phyloP scores from a whole-genome alignment of 2,888 invertebrate species.

The Galerucella pusilla region DNA sequence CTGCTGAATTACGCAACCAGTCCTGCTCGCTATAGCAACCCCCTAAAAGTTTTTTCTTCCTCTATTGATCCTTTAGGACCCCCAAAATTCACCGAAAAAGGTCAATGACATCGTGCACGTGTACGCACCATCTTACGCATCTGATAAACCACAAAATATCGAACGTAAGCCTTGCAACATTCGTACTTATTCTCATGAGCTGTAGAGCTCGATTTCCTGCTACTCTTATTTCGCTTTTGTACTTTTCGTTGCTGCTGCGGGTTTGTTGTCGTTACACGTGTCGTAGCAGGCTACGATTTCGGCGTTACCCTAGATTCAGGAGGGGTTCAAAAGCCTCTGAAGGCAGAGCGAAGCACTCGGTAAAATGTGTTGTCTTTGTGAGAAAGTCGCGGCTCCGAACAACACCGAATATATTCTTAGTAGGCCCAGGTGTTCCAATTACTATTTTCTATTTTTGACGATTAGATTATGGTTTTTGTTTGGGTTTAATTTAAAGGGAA shows the following conservation, averaged over 20 bases:
- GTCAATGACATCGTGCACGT: slow-evolving; percentile 56
- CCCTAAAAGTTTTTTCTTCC: slow-evolving; percentile 40
- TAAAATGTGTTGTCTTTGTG: slow-evolving; percentile 42
- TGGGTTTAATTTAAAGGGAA: background rate
- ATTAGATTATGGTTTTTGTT: background rate
- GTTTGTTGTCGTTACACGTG: slow-evolving; percentile 52
- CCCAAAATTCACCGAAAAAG: slow-evolving; percentile 45
- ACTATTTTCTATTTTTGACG: background rate
- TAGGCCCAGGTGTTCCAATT: background rate
- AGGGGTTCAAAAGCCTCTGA: slow-evolving; percentile 49
- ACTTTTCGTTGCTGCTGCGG: background rate
- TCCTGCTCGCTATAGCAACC: slow-evolving; percentile 44
- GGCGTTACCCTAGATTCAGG: slow-evolving; percentile 60
- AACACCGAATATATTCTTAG: slow-evolving; percentile 6
- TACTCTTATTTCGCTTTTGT: background rate
- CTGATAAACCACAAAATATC: background rate
- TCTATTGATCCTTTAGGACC: slow-evolving; percentile 45
- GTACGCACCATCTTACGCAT: slow-evolving; percentile 29
- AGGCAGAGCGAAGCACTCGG: slow-evolving; percentile 29
- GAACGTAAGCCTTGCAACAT: background rate
- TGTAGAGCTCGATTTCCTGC: slow-evolving; percentile 5
- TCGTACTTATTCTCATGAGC: background rate
- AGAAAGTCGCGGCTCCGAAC: slow-evolving; percentile 12
- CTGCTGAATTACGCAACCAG: slow-evolving; percentile 26
- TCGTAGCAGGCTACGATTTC: slow-evolving; percentile 58